Evolutionary conservation across 2,797 vertebrate genomes (phyloP).

Genomic region (Sebastes aleutianus): DNA sequence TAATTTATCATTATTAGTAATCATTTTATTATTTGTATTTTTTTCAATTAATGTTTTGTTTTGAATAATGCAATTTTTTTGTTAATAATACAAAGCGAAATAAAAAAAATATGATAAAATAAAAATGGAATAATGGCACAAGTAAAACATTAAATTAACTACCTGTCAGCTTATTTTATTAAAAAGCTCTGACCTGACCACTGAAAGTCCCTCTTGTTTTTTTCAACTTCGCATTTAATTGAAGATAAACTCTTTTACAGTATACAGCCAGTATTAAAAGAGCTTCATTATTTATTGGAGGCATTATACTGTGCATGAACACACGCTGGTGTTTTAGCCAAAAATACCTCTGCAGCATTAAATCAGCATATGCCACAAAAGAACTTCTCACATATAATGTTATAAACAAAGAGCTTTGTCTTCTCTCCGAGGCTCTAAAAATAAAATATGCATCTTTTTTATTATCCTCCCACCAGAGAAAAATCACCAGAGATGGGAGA

Average conservation of each 20-base stretch:
- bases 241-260: neutral
- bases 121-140: neutral
- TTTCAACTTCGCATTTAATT: neutral
- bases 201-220: fast-evolving
- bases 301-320: neutral
- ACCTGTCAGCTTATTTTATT: neutral
- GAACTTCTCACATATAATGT: neutral
- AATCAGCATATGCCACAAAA: neutral
- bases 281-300: neutral
- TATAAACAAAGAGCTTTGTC: neutral
- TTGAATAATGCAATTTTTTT: too few species aligned
- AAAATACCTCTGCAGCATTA: neutral
- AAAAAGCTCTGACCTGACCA: neutral
- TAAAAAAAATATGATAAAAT: too few species aligned
- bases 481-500: neutral
- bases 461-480: neutral
- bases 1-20: too few species aligned
- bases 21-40: too few species aligned
- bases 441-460: neutral
- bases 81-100: too few species aligned
- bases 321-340: neutral
- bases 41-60: too few species aligned
- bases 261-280: neutral
- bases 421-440: neutral
- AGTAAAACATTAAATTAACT: neutral